phyloP scores from a whole-genome alignment of 2,888 invertebrate species.

The Cantharis rufa region DNA sequence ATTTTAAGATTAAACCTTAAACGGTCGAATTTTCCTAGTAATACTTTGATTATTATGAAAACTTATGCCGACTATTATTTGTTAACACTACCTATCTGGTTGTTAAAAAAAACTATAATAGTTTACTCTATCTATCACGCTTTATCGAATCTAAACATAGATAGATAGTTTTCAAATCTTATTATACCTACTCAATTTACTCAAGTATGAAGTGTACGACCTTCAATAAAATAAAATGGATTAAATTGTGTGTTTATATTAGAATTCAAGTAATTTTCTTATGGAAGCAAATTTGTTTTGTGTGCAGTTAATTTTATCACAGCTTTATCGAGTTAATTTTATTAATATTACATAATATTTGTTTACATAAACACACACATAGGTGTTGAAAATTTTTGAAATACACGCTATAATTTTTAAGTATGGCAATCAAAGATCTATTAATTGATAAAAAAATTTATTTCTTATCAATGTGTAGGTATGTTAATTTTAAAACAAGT shows the following conservation, averaged over 20 bases:
- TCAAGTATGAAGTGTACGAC: conserved; percentile 1
- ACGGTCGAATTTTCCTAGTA: no score
- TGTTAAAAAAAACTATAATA: not conserved
- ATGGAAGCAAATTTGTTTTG: not conserved
- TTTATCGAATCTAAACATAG: conserved; percentile 6
- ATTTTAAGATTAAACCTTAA: no score
- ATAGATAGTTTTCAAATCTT: not conserved
- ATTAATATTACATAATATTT: not conserved
- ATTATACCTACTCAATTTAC: not conserved
- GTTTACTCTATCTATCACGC: not conserved
- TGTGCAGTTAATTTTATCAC: not conserved
- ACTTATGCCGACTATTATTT: not conserved
- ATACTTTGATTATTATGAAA: not conserved
- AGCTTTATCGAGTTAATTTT: not conserved
- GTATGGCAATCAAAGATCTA: not conserved
- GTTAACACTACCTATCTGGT: not conserved
- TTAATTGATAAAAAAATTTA: not conserved
- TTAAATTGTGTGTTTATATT: not conserved
- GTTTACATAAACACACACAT: not conserved
- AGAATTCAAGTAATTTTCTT: not conserved
- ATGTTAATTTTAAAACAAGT: not conserved
- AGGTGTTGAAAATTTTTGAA: not conserved
- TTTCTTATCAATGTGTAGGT: not conserved
- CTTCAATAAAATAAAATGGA: not conserved
- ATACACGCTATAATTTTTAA: not conserved